Evolutionary conservation across 2,113 vertebrate genomes (phyloP).

Genomic region (Trichomycterus rosablanca): DNA sequence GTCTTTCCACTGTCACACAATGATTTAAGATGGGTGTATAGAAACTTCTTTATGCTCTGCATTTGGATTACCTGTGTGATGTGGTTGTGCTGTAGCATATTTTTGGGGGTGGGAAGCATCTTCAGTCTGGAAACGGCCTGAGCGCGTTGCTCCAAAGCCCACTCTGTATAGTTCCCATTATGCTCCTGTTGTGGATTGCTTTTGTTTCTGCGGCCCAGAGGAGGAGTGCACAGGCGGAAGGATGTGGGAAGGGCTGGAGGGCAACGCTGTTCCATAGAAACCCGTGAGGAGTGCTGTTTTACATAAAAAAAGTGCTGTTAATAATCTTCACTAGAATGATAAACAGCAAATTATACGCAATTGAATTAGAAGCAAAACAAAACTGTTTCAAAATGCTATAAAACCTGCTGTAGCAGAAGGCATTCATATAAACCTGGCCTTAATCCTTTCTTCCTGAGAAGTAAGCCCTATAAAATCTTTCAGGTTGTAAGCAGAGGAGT

Average conservation of each 20-base stretch:
- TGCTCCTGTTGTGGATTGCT: slow-evolving; percentile 46
- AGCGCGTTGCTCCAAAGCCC: slow-evolving; percentile 54
- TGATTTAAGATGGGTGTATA: too few relatives aligned
- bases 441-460: too few relatives aligned
- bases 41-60: too few relatives aligned
- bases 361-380: too few relatives aligned
- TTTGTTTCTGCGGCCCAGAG: slow-evolving; percentile 55
- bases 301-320: slow-evolving; percentile 1
- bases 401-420: background rate
- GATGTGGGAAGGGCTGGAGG: slow-evolving; percentile 50
- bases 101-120: slow-evolving; percentile 56
- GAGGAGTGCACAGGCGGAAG: slow-evolving; percentile 67
- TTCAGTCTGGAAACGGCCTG: slow-evolving; percentile 65
- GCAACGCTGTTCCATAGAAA: slow-evolving; percentile 36
- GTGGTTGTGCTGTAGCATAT: slow-evolving; percentile 48
- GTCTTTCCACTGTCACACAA: background rate
- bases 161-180: slow-evolving; percentile 43
- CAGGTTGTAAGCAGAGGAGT: too few relatives aligned
- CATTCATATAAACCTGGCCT: too few relatives aligned
- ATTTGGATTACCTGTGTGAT: slow-evolving; percentile 55
- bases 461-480: too few relatives aligned
- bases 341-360: too few relatives aligned
- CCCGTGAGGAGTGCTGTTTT: slow-evolving; percentile 52
- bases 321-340: too few relatives aligned
- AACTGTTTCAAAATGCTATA: background rate